Percentiles rank a stretch among this genome's conserved stretches.
These are phyloP conservation scores for Melanophora roralis DNA, from an alignment of 2,888 invertebrate genomes.

Conservation along the genomic window DNA sequence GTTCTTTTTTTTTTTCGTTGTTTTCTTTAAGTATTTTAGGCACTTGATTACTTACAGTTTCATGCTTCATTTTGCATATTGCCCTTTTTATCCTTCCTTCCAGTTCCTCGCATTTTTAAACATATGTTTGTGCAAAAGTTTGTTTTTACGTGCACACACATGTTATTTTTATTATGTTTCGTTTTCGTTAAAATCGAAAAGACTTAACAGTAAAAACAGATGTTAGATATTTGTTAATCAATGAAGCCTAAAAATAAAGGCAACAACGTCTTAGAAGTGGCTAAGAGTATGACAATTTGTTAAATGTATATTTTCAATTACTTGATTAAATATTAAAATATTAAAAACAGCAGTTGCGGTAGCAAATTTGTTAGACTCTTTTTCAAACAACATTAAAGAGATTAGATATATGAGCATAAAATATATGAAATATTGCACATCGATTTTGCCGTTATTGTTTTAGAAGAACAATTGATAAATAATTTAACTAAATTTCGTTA, in stretches of 20 bases:
- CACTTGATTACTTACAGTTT: constrained; percentile 63
- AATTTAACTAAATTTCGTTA: no score
- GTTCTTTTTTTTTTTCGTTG: constrained; percentile 19
- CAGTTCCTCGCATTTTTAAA: neutral
- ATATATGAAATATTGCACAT: no score
- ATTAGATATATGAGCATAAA: no score
- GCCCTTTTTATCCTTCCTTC: constrained; percentile 32
- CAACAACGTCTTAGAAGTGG: neutral
- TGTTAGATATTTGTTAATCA: constrained; percentile 36
- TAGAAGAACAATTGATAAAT: no score
- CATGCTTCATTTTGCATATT: constrained; percentile 62
- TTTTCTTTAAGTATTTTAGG: constrained; percentile 54
- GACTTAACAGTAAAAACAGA: constrained; percentile 46
- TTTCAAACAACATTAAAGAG: neutral
- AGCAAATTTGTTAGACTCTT: neutral
- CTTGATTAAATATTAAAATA: constrained; percentile 52
- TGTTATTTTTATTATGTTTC: constrained; percentile 10
- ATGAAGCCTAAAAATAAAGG: constrained; percentile 28
- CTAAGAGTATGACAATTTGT: constrained; percentile 55
- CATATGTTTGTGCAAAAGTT: neutral
- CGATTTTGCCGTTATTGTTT: no score
- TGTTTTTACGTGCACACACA: neutral
- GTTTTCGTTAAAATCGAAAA: neutral
- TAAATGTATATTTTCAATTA: constrained; percentile 58
- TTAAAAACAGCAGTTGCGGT: no score